Evolutionary conservation across 2,888 invertebrate genomes (phyloP).

Genomic region (Stenichneumon culpator): DNA sequence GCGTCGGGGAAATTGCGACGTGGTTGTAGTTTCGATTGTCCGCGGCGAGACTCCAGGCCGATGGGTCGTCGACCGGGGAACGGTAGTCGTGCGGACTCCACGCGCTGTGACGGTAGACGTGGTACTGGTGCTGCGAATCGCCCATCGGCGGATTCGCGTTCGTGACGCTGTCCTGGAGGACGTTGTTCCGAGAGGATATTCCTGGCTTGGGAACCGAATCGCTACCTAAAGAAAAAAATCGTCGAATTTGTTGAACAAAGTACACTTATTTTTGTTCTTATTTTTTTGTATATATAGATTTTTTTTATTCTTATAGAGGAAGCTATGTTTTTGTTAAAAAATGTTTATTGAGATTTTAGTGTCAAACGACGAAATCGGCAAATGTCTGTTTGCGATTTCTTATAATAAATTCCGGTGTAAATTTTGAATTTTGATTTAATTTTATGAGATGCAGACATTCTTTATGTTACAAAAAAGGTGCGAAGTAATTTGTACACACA

Average conservation of each 20-base stretch:
- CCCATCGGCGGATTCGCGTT: constrained; percentile 79
- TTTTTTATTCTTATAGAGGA: not conserved
- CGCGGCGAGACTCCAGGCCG: constrained; percentile 31
- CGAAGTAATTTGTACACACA: no score
- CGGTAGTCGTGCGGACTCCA: constrained; percentile 63
- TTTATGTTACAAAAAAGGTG: no score
- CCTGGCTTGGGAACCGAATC: constrained; percentile 73
- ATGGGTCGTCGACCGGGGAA: constrained; percentile 43
- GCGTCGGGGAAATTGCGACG: constrained; percentile 68
- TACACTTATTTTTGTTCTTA: no score
- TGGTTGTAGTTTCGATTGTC: constrained; percentile 74
- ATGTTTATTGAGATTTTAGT: no score
- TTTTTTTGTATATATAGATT: not conserved
- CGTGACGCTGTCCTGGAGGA: constrained; percentile 80
- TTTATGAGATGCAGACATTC: no score
- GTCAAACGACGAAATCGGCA: no score
- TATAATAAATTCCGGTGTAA: no score
- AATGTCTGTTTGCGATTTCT: no score
- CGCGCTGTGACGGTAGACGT: constrained; percentile 43
- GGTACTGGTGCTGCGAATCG: constrained; percentile 69
- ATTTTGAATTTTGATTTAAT: no score
- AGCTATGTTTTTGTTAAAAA: not conserved
- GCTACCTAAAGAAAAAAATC: constrained; percentile 65
- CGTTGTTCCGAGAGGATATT: constrained; percentile 68
- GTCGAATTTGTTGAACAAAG: not conserved